Percentiles rank a stretch among this genome's conserved stretches.
Conservation (phyloP, 2,888 invertebrate genomes). For the Tribolium freemani region DNA sequence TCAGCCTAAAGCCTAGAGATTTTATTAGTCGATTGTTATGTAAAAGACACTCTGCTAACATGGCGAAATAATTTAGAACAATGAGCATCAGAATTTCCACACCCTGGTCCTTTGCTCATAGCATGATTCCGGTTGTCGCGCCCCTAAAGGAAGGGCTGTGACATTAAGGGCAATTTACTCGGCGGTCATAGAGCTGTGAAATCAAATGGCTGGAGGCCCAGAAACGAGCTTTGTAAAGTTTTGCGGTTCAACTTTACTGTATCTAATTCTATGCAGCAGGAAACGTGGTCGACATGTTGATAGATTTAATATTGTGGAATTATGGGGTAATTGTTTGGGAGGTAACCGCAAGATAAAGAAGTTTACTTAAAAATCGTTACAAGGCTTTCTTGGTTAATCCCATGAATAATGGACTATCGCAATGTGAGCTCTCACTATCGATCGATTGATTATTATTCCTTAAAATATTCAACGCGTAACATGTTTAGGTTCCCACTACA, state of each 20-base stretch:
- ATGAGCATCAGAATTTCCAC: slow-evolving; percentile 2
- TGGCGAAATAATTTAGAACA: neutral
- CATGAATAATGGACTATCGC: slow-evolving; percentile 7
- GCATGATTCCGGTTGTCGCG: neutral
- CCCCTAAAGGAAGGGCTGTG: slow-evolving; percentile 20
- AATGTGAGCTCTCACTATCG: slow-evolving; percentile 16
- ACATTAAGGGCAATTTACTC: slow-evolving; percentile 23
- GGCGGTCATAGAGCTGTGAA: slow-evolving; percentile 23
- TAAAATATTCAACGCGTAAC: slow-evolving; percentile 21
- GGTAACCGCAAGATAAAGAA: neutral
- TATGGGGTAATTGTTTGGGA: slow-evolving; percentile 4
- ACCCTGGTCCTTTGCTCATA: neutral
- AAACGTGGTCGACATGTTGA: slow-evolving; percentile 12
- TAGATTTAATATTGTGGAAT: slow-evolving; percentile 1
- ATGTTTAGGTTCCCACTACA: slow-evolving; percentile 1
- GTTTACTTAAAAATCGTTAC: neutral
- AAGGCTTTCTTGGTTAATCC: slow-evolving; percentile 1
- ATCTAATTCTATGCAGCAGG: slow-evolving; percentile 13
- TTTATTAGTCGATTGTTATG: neutral
- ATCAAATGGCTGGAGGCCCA: slow-evolving; percentile 15
- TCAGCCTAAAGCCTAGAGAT: neutral
- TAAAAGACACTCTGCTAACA: neutral
- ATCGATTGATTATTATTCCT: slow-evolving; percentile 30
- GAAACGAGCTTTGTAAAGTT: slow-evolving; percentile 9
- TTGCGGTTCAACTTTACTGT: slow-evolving; percentile 7